Percentiles rank a stretch among this genome's conserved stretches.
phyloP scores from a whole-genome alignment of 2,113 vertebrate genomes.

The Daubentonia madagascariensis region DNA sequence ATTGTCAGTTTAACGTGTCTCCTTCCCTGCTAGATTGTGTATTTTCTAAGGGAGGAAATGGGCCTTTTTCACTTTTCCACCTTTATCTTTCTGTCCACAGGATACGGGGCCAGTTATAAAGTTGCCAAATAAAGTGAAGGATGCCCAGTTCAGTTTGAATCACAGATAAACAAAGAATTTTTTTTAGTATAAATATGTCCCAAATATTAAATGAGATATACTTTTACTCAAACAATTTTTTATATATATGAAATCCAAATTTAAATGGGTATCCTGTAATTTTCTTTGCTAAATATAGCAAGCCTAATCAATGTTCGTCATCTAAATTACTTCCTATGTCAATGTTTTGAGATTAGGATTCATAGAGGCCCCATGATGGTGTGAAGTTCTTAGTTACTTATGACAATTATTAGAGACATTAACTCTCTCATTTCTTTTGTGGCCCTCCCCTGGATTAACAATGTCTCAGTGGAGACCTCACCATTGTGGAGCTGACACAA shows the following conservation, averaged over 20 bases:
- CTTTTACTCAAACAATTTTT: slow-evolving; percentile 5
- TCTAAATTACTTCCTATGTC: not conserved
- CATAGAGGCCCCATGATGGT: not conserved
- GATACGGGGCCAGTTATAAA: not conserved
- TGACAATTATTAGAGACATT: not conserved
- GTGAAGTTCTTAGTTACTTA: not conserved
- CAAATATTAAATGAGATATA: not conserved
- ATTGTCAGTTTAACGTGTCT: not conserved
- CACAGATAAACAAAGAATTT: not conserved
- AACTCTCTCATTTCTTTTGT: not conserved
- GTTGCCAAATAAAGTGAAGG: not conserved
- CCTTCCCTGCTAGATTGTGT: rapidly evolving
- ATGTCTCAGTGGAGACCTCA: not conserved
- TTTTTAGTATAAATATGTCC: not conserved
- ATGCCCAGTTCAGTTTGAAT: not conserved
- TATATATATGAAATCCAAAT: not conserved
- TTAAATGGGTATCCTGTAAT: not conserved
- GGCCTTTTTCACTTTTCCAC: not conserved
- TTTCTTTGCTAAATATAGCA: not conserved
- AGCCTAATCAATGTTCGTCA: not conserved
- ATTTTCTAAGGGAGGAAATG: not conserved
- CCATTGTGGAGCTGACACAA: not conserved
- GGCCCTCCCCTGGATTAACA: not conserved
- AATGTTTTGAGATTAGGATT: not conserved
- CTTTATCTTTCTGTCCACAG: not conserved